A percentile compares a stretch with the other conserved stretches of the same genome.
These are phyloP conservation scores for Andricus grossulariae DNA, from an alignment of 1,140 invertebrate genomes.

Conservation along the genomic window DNA sequence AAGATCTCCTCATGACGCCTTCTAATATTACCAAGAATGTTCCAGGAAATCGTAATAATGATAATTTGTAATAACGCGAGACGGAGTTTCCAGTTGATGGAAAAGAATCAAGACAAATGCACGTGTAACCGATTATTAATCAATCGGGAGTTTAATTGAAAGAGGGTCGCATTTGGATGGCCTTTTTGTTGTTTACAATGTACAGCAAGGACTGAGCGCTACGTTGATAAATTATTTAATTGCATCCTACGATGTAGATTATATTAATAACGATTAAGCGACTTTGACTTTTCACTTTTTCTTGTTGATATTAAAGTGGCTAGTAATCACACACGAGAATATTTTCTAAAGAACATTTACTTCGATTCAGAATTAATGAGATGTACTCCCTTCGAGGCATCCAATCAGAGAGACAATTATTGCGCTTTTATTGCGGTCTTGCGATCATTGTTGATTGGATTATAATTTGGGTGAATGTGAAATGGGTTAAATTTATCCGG, in stretches of 20 bases:
- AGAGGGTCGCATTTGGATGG: slow-evolving; percentile 1
- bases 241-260: slow-evolving; percentile 14
- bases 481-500: no score
- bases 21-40: slow-evolving; percentile 30
- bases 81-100: slow-evolving; percentile 29
- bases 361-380: not conserved
- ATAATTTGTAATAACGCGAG: slow-evolving; percentile 33
- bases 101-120: slow-evolving; percentile 38
- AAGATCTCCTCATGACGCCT: no score
- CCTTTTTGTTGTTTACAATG: slow-evolving; percentile 14
- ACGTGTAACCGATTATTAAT: slow-evolving; percentile 20
- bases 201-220: not conserved
- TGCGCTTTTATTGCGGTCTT: not conserved
- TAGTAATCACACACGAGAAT: not conserved
- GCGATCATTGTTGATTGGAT: no score
- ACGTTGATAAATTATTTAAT: slow-evolving; percentile 23
- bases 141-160: slow-evolving; percentile 12
- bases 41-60: slow-evolving; percentile 51
- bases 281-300: not conserved
- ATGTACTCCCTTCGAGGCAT: not conserved
- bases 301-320: not conserved
- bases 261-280: slow-evolving; percentile 27
- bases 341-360: not conserved
- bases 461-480: no score
- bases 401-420: slow-evolving; percentile 3